Conservation (phyloP, 1,140 invertebrate species). For the Heliconius hermathena region DNA sequence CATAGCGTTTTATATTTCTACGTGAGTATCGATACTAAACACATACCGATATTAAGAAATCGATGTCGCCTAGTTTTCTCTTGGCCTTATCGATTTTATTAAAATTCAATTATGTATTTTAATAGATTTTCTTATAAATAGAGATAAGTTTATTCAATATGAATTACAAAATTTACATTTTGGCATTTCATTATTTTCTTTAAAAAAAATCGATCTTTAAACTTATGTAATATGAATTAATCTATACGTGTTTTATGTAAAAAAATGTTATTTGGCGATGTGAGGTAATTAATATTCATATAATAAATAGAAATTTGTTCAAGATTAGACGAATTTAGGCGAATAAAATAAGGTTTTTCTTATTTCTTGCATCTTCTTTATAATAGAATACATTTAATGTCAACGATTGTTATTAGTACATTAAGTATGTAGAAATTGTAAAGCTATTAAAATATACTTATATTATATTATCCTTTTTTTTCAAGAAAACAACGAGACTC, state of each 20-base stretch:
- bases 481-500: too few species aligned
- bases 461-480: too few species aligned
- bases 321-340: not conserved
- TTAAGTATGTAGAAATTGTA: too few species aligned
- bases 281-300: not conserved
- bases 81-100: too few species aligned
- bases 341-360: not conserved
- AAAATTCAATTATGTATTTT: not conserved
- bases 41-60: too few species aligned
- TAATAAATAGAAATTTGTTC: constrained; percentile 1
- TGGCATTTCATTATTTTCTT: not conserved
- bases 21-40: too few species aligned
- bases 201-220: not conserved
- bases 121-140: not conserved
- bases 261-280: not conserved
- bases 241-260: not conserved
- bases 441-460: too few species aligned
- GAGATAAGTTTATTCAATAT: not conserved
- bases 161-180: not conserved
- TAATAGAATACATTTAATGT: too few species aligned
- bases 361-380: too few species aligned
- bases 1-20: too few species aligned
- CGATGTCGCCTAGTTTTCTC: too few species aligned
- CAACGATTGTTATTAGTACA: too few species aligned
- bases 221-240: not conserved